phyloP scores from a whole-genome alignment of 2,888 invertebrate genomes.

The Alentia gelatinosa region DNA sequence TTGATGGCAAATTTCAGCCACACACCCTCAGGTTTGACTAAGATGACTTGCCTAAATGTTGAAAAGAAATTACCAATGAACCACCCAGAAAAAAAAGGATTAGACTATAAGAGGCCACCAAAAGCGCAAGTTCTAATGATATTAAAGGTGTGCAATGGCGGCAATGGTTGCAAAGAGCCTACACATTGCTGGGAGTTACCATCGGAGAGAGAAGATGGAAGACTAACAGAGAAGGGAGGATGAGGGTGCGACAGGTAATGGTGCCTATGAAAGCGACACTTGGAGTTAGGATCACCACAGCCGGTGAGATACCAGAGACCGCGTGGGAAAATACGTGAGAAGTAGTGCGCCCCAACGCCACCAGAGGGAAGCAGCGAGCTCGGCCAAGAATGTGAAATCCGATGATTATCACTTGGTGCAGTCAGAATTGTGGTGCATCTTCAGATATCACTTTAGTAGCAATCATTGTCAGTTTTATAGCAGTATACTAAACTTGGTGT shows the following conservation, averaged over 20 bases:
- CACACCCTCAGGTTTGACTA: constrained; percentile 40
- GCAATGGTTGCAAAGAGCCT: constrained; percentile 55
- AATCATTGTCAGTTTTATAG: too few species aligned
- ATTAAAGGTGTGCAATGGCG: constrained; percentile 33
- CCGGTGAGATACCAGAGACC: neutral
- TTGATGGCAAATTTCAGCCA: constrained; percentile 25
- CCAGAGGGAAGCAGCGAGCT: neutral
- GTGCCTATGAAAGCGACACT: neutral
- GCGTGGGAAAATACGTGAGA: neutral
- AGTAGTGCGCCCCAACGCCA: neutral
- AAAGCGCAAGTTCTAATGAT: constrained; percentile 18
- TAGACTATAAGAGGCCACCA: constrained; percentile 25
- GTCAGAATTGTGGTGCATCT: too few species aligned
- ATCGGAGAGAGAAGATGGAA: neutral
- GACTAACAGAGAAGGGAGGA: neutral
- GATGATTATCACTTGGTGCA: too few species aligned
- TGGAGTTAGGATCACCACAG: neutral
- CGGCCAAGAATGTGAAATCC: too few species aligned
- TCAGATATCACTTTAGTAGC: too few species aligned
- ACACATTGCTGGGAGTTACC: constrained; percentile 42
- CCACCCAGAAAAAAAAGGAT: neutral
- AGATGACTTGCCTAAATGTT: constrained; percentile 39
- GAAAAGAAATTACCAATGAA: constrained; percentile 42
- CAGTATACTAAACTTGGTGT: too few species aligned
- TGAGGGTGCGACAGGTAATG: neutral